A percentile compares a stretch with the other conserved stretches of the same genome.
These are phyloP conservation scores for Encarsia formosa DNA, from an alignment of 2,888 invertebrate genomes.

Conservation along the genomic window DNA sequence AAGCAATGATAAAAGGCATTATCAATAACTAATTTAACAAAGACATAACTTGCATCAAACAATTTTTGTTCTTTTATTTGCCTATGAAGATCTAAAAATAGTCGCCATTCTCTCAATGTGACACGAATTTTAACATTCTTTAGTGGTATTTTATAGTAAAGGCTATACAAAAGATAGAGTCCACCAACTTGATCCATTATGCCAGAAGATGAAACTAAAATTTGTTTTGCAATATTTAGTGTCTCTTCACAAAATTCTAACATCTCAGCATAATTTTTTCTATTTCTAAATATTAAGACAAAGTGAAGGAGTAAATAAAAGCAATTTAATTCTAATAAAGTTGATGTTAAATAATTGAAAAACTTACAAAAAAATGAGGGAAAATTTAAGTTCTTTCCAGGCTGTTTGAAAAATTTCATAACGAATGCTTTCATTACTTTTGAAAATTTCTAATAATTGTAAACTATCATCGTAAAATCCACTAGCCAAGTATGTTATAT, in stretches of 20 bases:
- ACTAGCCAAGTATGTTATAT: slow-evolving; percentile 27
- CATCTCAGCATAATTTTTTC: slow-evolving; percentile 35
- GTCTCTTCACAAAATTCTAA: slow-evolving; percentile 45
- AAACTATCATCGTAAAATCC: slow-evolving; percentile 42
- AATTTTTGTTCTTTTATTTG: slow-evolving; percentile 41
- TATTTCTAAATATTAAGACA: slow-evolving; percentile 30
- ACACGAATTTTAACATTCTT: slow-evolving; percentile 40
- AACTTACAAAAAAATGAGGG: slow-evolving; percentile 41
- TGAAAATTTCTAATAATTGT: slow-evolving; percentile 37
- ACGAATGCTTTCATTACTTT: slow-evolving; percentile 34
- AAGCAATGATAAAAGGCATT: slow-evolving; percentile 39
- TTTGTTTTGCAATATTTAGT: slow-evolving; percentile 40
- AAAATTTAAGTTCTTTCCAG: slow-evolving; percentile 46
- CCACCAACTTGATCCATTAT: slow-evolving; percentile 43
- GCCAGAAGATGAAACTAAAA: slow-evolving; percentile 33
- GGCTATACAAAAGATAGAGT: slow-evolving; percentile 43
- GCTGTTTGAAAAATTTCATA: slow-evolving; percentile 41
- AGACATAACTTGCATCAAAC: slow-evolving; percentile 44
- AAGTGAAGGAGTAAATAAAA: background rate
- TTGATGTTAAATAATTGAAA: background rate
- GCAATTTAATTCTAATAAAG: background rate
- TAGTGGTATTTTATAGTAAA: slow-evolving; percentile 45
- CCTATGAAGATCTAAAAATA: slow-evolving; percentile 36
- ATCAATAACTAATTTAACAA: slow-evolving; percentile 40
- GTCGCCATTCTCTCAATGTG: slow-evolving; percentile 39